Evolutionary conservation across 2,888 invertebrate species (phyloP), one percentile per base, ranked within the genome.

Genomic region (Synergus gifuensis): DNA sequence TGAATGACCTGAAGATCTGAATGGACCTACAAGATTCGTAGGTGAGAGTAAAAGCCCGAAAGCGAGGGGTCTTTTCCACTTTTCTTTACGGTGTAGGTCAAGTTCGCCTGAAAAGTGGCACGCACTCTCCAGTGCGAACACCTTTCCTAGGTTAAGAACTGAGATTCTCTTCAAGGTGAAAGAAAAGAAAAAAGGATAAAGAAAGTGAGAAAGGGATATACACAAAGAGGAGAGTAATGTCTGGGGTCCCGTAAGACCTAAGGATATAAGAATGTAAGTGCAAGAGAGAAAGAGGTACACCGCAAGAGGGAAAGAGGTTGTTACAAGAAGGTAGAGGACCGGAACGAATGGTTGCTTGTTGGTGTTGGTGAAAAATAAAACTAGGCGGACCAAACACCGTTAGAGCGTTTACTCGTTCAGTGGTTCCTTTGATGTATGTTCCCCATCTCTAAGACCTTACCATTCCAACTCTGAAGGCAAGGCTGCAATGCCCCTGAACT

Each of bases 401-500:
- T 89, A 89, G 87, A 87, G 84, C 85, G 85, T 82, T 80, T 77
- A 82, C 79, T 84, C 86, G 80, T 80, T 81, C 81, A 76, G 64
- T 78, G 80, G 77, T 80, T 78, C 80, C 80, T 80, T 67, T 78
- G 44, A 78, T 54, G 77, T 62, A 77, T 44, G 73, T 80, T 78
- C 63, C 78, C 79, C 77, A 69, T 82, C 78, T 79, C 79, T 83
- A 82, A 82, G 81, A 81, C 80, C 81, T 81, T 81, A 83, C 78
- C 79, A 80, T 81, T 81, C 79, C 76, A 79, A 62, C 78, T 80
- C 79, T 82, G 81, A 83, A 84, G 82, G 81, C 79, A 76, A 84
- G 80, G 85, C 84, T 88, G 87, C 86, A 87, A 87, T 90, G 91
- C 89, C 91, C 91, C 90, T 92, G 91, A 91, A 92, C 91, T 92